These are phyloP conservation scores for Vollenhovia emeryi DNA, from an alignment of 1,140 invertebrate genomes.

Conservation along the genomic window DNA sequence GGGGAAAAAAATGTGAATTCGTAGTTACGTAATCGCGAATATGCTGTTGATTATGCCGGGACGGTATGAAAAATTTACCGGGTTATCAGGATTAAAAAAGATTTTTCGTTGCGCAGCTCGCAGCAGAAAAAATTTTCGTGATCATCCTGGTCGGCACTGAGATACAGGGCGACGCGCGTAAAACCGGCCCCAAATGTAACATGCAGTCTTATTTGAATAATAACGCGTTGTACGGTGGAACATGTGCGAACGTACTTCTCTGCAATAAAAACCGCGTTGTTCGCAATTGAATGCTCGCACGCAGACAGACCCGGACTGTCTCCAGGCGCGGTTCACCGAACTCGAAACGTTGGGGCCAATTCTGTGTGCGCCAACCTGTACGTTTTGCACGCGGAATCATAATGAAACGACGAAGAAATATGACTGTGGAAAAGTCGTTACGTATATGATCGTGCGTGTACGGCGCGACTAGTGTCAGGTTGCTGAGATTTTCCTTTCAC, in stretches of 20 bases:
- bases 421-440: slow-evolving; percentile 49
- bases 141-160: slow-evolving; percentile 19
- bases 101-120: slow-evolving; percentile 3
- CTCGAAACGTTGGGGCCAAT: too few relatives aligned
- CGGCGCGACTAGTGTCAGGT: slow-evolving; percentile 7
- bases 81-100: slow-evolving; percentile 12
- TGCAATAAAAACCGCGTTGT: too few relatives aligned
- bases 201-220: too few relatives aligned
- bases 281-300: too few relatives aligned
- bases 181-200: too few relatives aligned
- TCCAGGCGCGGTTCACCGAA: too few relatives aligned
- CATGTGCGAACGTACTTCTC: too few relatives aligned
- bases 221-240: too few relatives aligned
- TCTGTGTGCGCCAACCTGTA: too few relatives aligned
- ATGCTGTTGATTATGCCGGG: background rate
- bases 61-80: slow-evolving; percentile 24
- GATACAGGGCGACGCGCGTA: too few relatives aligned
- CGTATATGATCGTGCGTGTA: background rate
- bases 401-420: slow-evolving; percentile 47
- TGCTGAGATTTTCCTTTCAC: background rate
- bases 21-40: background rate
- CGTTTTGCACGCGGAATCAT: background rate
- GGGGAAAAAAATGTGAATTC: background rate
- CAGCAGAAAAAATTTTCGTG: background rate
- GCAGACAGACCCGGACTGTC: too few relatives aligned